Evolutionary conservation across 1,140 invertebrate genomes (phyloP), one percentile per base, ranked within the genome.

Genomic region (Drosophila subpulchrella): DNA sequence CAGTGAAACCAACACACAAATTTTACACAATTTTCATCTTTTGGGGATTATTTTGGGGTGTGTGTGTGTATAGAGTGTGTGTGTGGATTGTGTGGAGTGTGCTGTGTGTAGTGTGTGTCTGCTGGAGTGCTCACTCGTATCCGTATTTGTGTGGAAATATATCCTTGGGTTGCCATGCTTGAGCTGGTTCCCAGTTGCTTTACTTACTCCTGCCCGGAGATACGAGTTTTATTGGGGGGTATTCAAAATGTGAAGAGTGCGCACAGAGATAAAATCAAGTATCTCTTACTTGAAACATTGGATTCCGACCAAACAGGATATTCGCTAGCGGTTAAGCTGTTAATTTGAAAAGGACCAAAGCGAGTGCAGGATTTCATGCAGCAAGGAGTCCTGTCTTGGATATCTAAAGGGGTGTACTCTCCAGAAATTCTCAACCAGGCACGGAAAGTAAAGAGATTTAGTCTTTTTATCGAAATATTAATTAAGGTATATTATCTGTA

Each of bases 1-100:
- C 82, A 85, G 82, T 85, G 83, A 78, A 82, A 88, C 75, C 83
- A 83, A 82, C 82, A 82, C 82, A 85, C 82, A 88, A 85, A 85
- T 85, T 85, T 82, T 86, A 78, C 83, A 82, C 82, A 85, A 85
- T 85, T 85, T 78, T 75, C 83, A 78, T 75, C 83, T 82, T 78
- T 88, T 85, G 82, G 78, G 82, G 82, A 78, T 85, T 88, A 88
- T 75, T 71, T 51, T 30, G 55, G 48, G 27, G 30, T 15, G 47
- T 50, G 62, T 20, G 72, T 24, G 61, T 59, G 60, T 82, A 20
- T 20, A 61, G 32, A 34, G 0, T 61, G 58, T 66, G 17, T 36
- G 12, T 15, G 17, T 57, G 39, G 17, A 42, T 6, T 32, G 12
- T 42, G 34, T 24, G 8, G 3, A 2, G 39, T 6, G 13, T 41